Percentiles rank a stretch among this genome's conserved stretches.
Evolutionary conservation across 2,113 vertebrate species (phyloP).

Genomic region (Riparia riparia): DNA sequence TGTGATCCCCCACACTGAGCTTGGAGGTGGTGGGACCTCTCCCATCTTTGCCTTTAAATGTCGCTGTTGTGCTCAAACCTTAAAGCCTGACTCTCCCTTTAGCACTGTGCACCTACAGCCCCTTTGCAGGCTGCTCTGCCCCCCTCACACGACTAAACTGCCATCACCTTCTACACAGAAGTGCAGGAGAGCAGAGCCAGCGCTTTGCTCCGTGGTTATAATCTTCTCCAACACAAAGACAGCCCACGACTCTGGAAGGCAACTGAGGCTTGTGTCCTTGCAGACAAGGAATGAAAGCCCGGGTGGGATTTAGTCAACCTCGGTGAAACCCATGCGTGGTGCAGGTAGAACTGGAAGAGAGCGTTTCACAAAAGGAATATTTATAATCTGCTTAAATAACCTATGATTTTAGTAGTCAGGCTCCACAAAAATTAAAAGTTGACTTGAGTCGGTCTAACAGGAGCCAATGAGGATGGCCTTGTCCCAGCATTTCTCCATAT

Average conservation of each 20-base stretch:
- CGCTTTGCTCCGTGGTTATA: fast-evolving
- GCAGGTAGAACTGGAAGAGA: neutral
- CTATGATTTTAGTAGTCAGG: neutral
- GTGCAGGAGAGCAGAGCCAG: neutral
- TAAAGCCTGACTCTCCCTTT: neutral
- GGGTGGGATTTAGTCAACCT: neutral
- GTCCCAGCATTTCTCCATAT: neutral
- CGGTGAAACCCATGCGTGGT: fast-evolving
- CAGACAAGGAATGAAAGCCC: neutral
- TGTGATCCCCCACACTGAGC: neutral
- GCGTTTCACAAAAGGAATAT: neutral
- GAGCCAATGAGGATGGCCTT: neutral
- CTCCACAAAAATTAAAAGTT: neutral
- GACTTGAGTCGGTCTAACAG: neutral
- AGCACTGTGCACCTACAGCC: neutral
- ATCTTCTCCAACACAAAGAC: neutral
- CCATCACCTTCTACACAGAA: neutral
- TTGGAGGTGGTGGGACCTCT: fast-evolving
- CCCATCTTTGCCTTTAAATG: fast-evolving
- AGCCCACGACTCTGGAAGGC: neutral
- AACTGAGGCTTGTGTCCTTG: neutral
- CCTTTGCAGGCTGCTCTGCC: neutral
- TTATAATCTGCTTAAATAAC: neutral
- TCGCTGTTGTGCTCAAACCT: neutral
- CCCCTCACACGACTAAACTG: fast-evolving